Base-by-base conservation (phyloP, 1,140 invertebrate species). In the Drosophila lacertosa region DNA sequence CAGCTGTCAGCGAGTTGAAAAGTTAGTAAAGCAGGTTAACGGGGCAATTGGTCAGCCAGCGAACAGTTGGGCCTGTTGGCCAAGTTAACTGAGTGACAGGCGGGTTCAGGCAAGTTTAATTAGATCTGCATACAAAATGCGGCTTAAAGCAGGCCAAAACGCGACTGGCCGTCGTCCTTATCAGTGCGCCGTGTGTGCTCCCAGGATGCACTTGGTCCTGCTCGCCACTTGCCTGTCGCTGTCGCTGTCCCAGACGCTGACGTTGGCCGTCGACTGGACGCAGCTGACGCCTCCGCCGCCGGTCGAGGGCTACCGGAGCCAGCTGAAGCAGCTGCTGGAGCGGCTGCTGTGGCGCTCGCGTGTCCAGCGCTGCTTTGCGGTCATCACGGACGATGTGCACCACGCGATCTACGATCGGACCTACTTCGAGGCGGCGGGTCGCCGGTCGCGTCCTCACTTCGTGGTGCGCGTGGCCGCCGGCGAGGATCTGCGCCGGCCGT, bases 401-500 rank as follows among this genome's bases (percentile, higher is more conserved):
- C 48, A 54, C 22, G 16, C 45, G 24, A 63, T 90, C 15, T 90
- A 89, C 11, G 77, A 84, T 44, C 29, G 58, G 3, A 5, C 4
- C 0, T 81, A 77, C 47, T 90, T 88, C 22, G 65, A 74, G 42
- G 48, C 75, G 0, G 67, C 51, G 6, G 53, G 60, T 13, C 75
- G 64, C 2, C 40, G 47, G 4, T 45, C 55, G 0, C 13, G 51
- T 0, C 55, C 81, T 9, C 48, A 48, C 60, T 90, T 67, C 9
- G 53, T 89, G 42, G 3, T 91, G 18, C 63, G 57, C 0, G 18
- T 91, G 0, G 67, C 66, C 20, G 94, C 95, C 29, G 93, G 92
- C 22, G 95, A 96, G 79, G 93, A 95, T 90, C 91, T 96, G 4
- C 75, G 93, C 4, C 92, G 93, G 0, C 95, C 95, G 1, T 93